These are phyloP conservation scores for Xiphophorus birchmanni DNA, from an alignment of 2,797 vertebrate species.

Conservation along the genomic window DNA sequence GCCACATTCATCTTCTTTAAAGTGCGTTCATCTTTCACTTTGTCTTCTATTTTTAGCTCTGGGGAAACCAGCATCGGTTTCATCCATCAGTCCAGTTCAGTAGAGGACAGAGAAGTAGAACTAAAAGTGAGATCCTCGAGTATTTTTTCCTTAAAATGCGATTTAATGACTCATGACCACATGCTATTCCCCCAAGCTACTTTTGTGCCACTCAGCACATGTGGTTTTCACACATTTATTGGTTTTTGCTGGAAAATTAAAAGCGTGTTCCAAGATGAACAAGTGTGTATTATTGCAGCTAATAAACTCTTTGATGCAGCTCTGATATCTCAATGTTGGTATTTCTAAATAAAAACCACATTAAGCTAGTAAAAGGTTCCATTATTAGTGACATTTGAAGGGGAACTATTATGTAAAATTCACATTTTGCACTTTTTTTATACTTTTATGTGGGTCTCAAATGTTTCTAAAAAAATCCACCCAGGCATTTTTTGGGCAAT, in stretches of 20 bases:
- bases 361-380: background rate
- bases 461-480: no score
- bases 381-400: background rate
- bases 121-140: background rate
- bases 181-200: background rate
- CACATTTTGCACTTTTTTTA: no score
- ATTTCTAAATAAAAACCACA: background rate
- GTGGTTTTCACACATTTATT: background rate
- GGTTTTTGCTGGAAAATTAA: background rate
- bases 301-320: background rate
- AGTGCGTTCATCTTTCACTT: conserved; percentile 4
- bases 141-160: background rate
- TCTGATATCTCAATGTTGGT: background rate
- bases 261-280: background rate
- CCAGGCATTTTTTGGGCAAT: no score
- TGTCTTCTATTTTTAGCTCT: conserved; percentile 11
- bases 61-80: background rate
- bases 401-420: no score
- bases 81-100: background rate
- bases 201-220: background rate
- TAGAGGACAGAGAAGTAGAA: conserved; percentile 1
- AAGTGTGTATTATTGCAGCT: background rate
- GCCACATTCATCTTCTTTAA: conserved; percentile 13
- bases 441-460: no score
- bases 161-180: background rate